Evolutionary conservation across 2,888 invertebrate species (phyloP).

Genomic region (Stegophylla sp.): DNA sequence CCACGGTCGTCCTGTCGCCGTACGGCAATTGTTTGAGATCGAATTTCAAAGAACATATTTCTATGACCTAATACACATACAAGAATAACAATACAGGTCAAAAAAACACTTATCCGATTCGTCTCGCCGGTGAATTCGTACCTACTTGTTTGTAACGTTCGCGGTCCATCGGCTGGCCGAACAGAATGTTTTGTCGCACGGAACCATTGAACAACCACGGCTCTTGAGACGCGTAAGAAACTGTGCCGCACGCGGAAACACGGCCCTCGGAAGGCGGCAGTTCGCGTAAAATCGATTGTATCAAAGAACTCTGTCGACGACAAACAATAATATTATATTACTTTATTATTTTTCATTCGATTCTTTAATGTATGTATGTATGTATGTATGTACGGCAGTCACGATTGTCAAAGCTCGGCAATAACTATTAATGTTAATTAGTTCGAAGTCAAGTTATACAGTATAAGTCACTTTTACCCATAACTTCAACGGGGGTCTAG

Average conservation of each 20-base stretch:
- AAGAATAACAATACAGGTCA: no score
- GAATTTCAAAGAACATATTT: conserved; percentile 75
- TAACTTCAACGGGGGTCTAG: no score
- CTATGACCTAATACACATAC: conserved; percentile 69
- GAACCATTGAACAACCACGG: conserved; percentile 86
- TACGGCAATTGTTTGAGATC: conserved; percentile 79
- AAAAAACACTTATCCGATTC: no score
- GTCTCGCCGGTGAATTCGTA: no score
- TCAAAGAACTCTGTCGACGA: conserved; percentile 71
- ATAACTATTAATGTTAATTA: no score
- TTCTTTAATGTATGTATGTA: no score
- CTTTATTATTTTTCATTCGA: no score
- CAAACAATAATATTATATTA: no score
- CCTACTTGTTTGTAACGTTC: conserved; percentile 72
- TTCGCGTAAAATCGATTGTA: conserved; percentile 79
- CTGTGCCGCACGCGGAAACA: conserved; percentile 72
- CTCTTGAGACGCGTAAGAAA: conserved; percentile 84
- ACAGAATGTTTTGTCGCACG: conserved; percentile 90
- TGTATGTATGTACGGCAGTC: no score
- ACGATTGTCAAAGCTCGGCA: no score
- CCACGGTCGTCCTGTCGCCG: conserved; percentile 85
- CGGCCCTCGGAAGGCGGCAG: conserved; percentile 73
- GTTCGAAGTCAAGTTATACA: no score
- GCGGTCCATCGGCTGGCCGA: conserved; percentile 79
- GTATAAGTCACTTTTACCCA: no score